Conservation (phyloP, 2,888 invertebrate genomes). For the Augiades crinisus region DNA sequence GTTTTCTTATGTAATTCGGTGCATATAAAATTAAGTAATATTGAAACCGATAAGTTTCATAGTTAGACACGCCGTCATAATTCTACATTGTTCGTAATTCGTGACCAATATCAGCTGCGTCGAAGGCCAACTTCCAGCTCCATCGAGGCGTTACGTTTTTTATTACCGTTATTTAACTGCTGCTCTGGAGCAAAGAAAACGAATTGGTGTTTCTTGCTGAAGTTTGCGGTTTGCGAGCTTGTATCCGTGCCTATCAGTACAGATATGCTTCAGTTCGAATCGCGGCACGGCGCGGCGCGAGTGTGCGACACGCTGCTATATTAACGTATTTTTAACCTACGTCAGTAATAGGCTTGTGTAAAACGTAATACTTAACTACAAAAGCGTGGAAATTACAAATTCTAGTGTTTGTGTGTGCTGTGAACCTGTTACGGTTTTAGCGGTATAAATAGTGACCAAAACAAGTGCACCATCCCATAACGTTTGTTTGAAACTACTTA, state of each 20-base stretch:
- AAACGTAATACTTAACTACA: conserved; percentile 2
- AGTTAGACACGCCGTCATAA: not conserved
- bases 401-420: conserved; percentile 14
- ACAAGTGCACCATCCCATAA: not conserved
- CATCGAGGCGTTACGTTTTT: conserved; percentile 23
- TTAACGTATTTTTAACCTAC: conserved; percentile 2
- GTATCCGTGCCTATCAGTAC: conserved; percentile 43
- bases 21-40: not conserved
- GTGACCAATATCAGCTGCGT: conserved; percentile 9
- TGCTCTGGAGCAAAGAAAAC: conserved; percentile 28
- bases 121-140: conserved; percentile 14
- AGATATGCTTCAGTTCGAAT: conserved; percentile 53
- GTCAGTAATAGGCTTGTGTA: conserved; percentile 11
- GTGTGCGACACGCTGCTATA: conserved; percentile 36
- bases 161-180: conserved; percentile 15
- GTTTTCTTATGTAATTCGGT: no score
- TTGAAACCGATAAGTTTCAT: not conserved
- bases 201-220: conserved; percentile 47
- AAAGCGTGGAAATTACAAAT: conserved; percentile 5
- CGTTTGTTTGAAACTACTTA: not conserved
- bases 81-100: conserved; percentile 3
- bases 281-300: conserved; percentile 51
- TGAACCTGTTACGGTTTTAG: not conserved
- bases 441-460: not conserved
- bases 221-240: conserved; percentile 56